phyloP scores from a whole-genome alignment of 2,888 invertebrate species.

The Clanis bilineata region DNA sequence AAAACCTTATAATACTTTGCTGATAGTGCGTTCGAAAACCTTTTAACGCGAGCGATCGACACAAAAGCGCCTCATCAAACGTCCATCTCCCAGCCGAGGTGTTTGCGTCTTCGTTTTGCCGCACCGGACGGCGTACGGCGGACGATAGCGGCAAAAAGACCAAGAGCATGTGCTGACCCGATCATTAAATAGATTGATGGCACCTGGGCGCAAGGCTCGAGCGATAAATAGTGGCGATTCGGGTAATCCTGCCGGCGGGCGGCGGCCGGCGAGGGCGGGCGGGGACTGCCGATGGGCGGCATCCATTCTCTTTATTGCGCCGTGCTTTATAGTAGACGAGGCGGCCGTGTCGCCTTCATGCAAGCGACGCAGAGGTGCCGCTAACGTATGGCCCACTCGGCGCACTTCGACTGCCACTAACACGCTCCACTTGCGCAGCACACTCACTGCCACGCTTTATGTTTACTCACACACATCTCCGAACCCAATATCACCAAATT shows the following conservation, averaged over 20 bases:
- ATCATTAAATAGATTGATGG: slow-evolving; percentile 83
- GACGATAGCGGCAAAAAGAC: slow-evolving; percentile 65
- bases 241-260: slow-evolving; percentile 78
- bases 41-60: slow-evolving; percentile 72
- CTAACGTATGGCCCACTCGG: slow-evolving; percentile 63
- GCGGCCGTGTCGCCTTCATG: slow-evolving; percentile 66
- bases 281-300: slow-evolving; percentile 75
- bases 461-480: not conserved
- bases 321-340: slow-evolving; percentile 76
- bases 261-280: slow-evolving; percentile 53
- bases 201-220: slow-evolving; percentile 80
- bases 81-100: slow-evolving; percentile 69
- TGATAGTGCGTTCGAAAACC: slow-evolving; percentile 67
- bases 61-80: slow-evolving; percentile 81
- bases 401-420: not conserved
- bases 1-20: slow-evolving; percentile 39
- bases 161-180: slow-evolving; percentile 80
- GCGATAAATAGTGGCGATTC: slow-evolving; percentile 83
- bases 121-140: slow-evolving; percentile 40
- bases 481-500: not conserved
- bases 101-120: slow-evolving; percentile 67
- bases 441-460: not conserved
- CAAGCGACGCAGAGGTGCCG: slow-evolving; percentile 60
- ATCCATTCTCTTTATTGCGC: slow-evolving; percentile 82
- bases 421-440: not conserved